A percentile compares a stretch with the other conserved stretches of the same genome.
These are phyloP conservation scores for Aurelia aurita complex sp. Pacific DNA, from an alignment of 30 jellyfish, hydroid and myxozoan genomes.

Conservation along the genomic window DNA sequence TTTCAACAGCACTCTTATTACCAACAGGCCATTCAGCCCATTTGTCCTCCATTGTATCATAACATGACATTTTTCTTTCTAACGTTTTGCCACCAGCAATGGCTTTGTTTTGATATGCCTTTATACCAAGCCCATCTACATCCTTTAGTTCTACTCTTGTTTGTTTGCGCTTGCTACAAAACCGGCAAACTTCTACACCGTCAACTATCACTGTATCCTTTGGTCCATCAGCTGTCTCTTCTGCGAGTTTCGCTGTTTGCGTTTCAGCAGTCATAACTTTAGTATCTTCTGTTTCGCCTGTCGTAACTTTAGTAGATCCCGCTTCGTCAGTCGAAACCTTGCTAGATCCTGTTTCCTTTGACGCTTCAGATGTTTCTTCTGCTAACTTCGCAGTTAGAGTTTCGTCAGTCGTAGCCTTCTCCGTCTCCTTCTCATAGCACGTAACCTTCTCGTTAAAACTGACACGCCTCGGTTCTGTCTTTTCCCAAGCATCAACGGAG, in stretches of 20 bases:
- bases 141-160: slow-evolving; percentile 1
- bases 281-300: neutral
- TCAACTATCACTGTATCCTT: neutral
- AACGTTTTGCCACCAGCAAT: too few relatives aligned
- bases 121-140: slow-evolving; percentile 5
- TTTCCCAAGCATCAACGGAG: neutral
- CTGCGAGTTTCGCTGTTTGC: neutral
- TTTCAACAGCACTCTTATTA: neutral
- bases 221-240: neutral
- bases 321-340: too few relatives aligned
- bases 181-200: slow-evolving; percentile 18
- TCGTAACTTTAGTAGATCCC: too few relatives aligned
- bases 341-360: too few relatives aligned
- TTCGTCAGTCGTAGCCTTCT: neutral
- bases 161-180: slow-evolving; percentile 31
- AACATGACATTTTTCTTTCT: neutral
- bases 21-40: slow-evolving; percentile 37
- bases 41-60: neutral
- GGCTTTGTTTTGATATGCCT: neutral
- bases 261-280: neutral
- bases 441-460: neutral
- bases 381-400: too few relatives aligned
- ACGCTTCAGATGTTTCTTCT: too few relatives aligned
- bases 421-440: neutral
- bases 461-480: slow-evolving; percentile 21